These are phyloP conservation scores for Coenonympha arcania DNA, from an alignment of 2,888 invertebrate genomes.

Conservation along the genomic window DNA sequence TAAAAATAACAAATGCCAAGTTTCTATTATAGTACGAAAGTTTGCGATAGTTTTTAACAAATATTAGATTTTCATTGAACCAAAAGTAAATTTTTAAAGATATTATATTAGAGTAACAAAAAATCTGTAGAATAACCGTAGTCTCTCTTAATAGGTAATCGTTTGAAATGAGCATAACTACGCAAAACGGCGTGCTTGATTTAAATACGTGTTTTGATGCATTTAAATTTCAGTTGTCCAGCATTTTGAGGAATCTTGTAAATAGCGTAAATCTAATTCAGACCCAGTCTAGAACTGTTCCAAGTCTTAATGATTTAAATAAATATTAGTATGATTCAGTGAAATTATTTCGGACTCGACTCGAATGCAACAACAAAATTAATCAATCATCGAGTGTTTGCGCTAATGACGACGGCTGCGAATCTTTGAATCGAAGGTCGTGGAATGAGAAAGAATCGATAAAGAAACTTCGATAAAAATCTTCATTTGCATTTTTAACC, in stretches of 20 bases:
- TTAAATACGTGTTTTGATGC: too few relatives aligned
- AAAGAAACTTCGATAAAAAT: background rate
- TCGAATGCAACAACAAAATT: slow-evolving; percentile 11
- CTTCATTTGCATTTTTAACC: too few relatives aligned
- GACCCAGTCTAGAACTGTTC: background rate
- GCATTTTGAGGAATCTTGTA: background rate
- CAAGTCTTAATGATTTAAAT: background rate
- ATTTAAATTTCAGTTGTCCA: background rate
- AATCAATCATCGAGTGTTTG: slow-evolving; percentile 13
- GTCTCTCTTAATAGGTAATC: too few relatives aligned
- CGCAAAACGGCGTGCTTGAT: too few relatives aligned
- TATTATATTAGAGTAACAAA: too few relatives aligned
- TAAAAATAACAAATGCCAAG: too few relatives aligned
- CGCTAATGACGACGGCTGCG: background rate
- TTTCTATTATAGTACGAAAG: too few relatives aligned
- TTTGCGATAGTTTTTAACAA: too few relatives aligned
- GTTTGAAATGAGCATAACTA: too few relatives aligned
- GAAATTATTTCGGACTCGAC: background rate
- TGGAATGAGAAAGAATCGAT: background rate
- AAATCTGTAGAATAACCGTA: too few relatives aligned
- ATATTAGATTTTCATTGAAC: too few relatives aligned
- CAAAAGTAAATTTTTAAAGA: too few relatives aligned
- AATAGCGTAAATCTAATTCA: background rate
- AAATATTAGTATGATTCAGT: slow-evolving; percentile 2
- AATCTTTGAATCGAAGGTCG: slow-evolving; percentile 3